phyloP scores from a whole-genome alignment of 2,113 vertebrate species.

The Pandion haliaetus region DNA sequence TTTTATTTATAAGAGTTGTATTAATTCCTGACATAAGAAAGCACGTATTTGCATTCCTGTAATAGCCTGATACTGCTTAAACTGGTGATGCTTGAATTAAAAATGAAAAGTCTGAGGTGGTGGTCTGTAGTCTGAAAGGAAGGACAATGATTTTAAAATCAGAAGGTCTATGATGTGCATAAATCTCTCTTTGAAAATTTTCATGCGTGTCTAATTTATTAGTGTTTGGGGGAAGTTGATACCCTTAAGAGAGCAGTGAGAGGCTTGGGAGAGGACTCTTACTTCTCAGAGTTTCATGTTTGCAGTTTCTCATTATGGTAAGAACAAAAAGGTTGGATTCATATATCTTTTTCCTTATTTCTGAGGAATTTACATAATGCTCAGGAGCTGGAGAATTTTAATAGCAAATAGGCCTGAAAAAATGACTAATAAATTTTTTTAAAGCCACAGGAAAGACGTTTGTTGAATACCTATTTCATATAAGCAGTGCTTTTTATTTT shows the following conservation, averaged over 20 bases:
- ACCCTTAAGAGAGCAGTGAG: neutral
- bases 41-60: neutral
- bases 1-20: neutral
- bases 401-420: neutral
- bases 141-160: neutral
- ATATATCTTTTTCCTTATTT: neutral
- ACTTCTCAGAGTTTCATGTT: neutral
- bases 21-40: neutral
- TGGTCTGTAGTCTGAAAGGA: neutral
- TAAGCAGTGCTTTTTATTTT: neutral
- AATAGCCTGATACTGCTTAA: neutral
- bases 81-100: neutral
- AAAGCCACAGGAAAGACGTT: neutral
- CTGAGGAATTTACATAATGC: neutral
- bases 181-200: neutral
- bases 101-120: neutral
- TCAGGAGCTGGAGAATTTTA: neutral
- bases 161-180: neutral
- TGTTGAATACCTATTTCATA: neutral
- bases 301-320: neutral
- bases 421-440: neutral
- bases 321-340: neutral
- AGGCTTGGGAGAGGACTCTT: neutral
- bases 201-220: neutral
- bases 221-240: neutral